Conservation (phyloP, 2,113 vertebrate genomes). For the Pithys albifrons region DNA sequence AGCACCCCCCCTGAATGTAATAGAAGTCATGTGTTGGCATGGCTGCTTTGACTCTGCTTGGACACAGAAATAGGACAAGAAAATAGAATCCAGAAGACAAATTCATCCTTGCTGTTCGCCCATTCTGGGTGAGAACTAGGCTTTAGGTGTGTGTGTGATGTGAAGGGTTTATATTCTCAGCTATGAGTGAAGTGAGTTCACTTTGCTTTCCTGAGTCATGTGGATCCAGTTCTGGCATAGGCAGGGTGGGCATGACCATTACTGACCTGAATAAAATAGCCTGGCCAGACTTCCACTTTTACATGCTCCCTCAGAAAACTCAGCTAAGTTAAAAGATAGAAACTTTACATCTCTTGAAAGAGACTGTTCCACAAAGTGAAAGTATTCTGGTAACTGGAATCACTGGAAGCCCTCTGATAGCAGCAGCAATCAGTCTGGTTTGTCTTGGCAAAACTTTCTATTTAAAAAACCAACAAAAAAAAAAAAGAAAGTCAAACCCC, state of each 20-base stretch:
- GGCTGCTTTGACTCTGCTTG: background rate
- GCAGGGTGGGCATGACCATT: background rate
- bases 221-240: background rate
- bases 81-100: background rate
- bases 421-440: background rate
- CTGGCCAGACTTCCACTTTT: background rate
- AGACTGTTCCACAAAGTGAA: background rate
- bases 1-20: background rate
- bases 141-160: background rate
- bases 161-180: background rate
- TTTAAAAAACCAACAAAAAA: too few relatives aligned
- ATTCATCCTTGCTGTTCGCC: background rate
- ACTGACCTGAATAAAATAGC: accelerated
- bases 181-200: accelerated
- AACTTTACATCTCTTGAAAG: background rate
- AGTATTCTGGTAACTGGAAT: background rate
- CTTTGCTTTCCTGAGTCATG: accelerated
- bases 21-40: background rate
- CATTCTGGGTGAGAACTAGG: background rate
- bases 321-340: background rate
- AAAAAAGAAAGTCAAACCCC: background rate
- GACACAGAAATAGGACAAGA: background rate
- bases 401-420: background rate
- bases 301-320: background rate
- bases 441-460: background rate